These are phyloP conservation scores for Pterocles gutturalis DNA, from an alignment of 2,113 vertebrate species.

Conservation along the genomic window DNA sequence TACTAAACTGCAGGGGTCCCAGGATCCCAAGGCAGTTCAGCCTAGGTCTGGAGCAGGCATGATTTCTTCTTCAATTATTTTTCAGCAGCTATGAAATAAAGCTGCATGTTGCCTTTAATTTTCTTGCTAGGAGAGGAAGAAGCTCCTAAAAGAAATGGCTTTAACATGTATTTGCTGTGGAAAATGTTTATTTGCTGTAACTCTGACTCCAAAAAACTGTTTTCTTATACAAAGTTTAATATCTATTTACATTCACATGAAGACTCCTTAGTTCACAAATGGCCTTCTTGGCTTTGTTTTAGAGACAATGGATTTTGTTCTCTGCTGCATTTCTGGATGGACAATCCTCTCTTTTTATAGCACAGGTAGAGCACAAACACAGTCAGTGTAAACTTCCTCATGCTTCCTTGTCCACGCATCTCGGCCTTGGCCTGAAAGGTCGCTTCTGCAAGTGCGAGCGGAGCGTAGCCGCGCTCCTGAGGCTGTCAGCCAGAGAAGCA, in stretches of 20 bases:
- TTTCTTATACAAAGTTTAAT: background rate
- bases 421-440: background rate
- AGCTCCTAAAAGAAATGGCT: background rate
- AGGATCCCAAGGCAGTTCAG: background rate
- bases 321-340: background rate
- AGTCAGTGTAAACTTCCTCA: background rate
- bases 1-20: background rate
- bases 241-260: conserved; percentile 24
- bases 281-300: background rate
- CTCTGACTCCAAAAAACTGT: background rate
- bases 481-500: background rate
- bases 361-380: background rate
- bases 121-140: background rate
- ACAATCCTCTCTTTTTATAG: background rate
- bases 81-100: background rate
- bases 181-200: conserved; percentile 11
- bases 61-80: background rate
- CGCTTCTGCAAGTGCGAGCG: background rate
- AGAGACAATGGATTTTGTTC: background rate
- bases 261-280: background rate
- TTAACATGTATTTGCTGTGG: background rate
- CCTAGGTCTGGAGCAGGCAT: background rate
- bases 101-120: background rate
- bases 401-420: fast-evolving
- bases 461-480: background rate